phyloP scores from a whole-genome alignment of 2,888 invertebrate genomes.

The Fragum fragum region DNA sequence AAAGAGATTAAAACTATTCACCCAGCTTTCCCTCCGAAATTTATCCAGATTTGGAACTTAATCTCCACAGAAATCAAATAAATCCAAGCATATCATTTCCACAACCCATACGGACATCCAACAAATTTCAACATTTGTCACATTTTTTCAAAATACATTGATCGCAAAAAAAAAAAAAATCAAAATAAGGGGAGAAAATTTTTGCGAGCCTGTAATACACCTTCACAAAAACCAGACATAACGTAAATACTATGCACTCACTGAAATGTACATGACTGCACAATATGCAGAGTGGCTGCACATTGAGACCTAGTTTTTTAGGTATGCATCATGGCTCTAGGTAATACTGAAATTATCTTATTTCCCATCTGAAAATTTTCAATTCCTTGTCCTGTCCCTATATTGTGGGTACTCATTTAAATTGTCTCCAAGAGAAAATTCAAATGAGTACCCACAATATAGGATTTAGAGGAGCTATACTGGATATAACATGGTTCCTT shows the following conservation, averaged over 20 bases:
- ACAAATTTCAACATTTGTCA: not conserved
- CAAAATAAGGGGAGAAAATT: not conserved
- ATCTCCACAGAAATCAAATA: not conserved
- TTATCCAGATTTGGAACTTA: not conserved
- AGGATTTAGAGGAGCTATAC: too few species aligned
- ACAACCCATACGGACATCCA: not conserved
- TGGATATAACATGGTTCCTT: too few species aligned
- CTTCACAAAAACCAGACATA: conserved; percentile 61
- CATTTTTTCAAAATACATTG: not conserved
- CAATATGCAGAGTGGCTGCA: conserved; percentile 50
- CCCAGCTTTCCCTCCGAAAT: conserved; percentile 3
- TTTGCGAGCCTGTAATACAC: conserved; percentile 38
- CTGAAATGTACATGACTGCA: conserved; percentile 43
- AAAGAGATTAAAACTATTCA: not conserved
- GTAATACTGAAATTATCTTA: not conserved
- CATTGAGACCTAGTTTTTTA: conserved; percentile 36
- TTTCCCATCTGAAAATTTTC: not conserved
- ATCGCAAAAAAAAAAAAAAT: not conserved
- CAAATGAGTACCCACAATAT: conserved; percentile 1
- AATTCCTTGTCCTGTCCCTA: not conserved
- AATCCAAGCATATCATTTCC: not conserved
- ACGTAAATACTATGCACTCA: conserved; percentile 61
- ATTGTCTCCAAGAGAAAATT: not conserved
- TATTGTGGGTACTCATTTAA: conserved; percentile 1
- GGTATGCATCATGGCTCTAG: conserved; percentile 22